phyloP scores from a whole-genome alignment of 2,797 vertebrate genomes.

The Eidolon dupreanum region DNA sequence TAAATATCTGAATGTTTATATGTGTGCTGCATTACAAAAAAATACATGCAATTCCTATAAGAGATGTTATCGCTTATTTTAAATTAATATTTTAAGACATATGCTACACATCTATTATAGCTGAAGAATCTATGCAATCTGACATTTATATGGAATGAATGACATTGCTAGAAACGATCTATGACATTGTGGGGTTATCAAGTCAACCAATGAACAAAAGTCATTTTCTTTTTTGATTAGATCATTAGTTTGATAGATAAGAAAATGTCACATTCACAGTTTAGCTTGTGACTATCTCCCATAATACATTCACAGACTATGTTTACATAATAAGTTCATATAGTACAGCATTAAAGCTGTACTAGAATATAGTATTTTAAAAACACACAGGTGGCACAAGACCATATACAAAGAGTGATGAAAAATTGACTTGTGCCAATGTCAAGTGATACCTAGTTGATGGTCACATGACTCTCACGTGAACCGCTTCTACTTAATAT shows the following conservation, averaged over 20 bases:
- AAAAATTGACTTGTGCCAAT: background rate
- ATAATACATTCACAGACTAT: background rate
- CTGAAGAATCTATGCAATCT: background rate
- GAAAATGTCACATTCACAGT: slow-evolving; percentile 14
- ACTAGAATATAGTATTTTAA: background rate
- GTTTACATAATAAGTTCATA: slow-evolving; percentile 13
- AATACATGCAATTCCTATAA: background rate
- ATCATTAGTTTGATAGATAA: background rate
- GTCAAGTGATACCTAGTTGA: background rate
- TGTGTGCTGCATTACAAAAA: background rate
- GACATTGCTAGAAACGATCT: background rate
- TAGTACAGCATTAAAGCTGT: background rate
- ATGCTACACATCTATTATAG: background rate
- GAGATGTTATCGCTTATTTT: background rate
- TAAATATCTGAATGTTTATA: background rate
- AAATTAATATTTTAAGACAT: background rate
- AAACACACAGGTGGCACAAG: background rate
- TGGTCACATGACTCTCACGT: background rate
- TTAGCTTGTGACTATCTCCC: background rate
- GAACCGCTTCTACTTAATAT: background rate
- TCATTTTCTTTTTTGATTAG: slow-evolving; percentile 23
- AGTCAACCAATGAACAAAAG: background rate
- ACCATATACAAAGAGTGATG: background rate
- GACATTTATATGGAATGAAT: background rate
- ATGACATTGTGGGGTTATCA: background rate